Evolutionary conservation across 2,113 vertebrate genomes (phyloP), one percentile per base, ranked within the genome.

Genomic region (Stictonetta naevosa): DNA sequence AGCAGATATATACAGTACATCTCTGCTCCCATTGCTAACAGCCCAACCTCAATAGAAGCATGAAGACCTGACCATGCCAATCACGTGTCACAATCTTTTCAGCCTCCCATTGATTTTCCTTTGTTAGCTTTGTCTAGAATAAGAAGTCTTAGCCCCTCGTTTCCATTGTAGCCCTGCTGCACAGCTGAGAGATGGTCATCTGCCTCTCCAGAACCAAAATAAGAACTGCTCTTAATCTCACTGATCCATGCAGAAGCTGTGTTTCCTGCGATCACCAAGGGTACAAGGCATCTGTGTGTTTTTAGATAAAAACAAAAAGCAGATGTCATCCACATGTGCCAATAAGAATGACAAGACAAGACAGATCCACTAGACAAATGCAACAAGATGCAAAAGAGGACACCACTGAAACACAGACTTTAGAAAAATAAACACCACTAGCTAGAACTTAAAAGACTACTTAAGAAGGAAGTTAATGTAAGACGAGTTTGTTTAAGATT

Each of bases 281-380:
- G 40, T 44, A 88, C 50, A 77, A 76, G 88, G 86, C 50, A 93
- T 84, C 38, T 93, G 76, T 55, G 50, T 74, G 58, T n/a, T 84
- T 90, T 79, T 58, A 93, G 62, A 84, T 38, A 91, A 78, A 93
- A 94, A 63, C 46, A 81, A 84, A 75, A 92, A 34, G 29, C 86
- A 96, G 86, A 86, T 84, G 83, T 75, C 52, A 91, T 22, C 81
- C 88, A 91, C 83, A 86, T 11, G 46, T 88, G 26, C 73, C 42
- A 83, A 50, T 42, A 69, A 69, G 58, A 87, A 76, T 17, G 71
- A 92, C 38, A 82, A 53, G 69, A n/a, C 36, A 60, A 34, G 58
- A 92, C 40, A 68, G 79, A 75, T 42, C 33, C 40, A 34, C 40
- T 34, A 53, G n/a, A 71, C 53, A 82, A 71, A 87, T 22, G 8